Evolutionary conservation across 2,113 vertebrate species (phyloP).

Genomic region (Ammodytes dubius): DNA sequence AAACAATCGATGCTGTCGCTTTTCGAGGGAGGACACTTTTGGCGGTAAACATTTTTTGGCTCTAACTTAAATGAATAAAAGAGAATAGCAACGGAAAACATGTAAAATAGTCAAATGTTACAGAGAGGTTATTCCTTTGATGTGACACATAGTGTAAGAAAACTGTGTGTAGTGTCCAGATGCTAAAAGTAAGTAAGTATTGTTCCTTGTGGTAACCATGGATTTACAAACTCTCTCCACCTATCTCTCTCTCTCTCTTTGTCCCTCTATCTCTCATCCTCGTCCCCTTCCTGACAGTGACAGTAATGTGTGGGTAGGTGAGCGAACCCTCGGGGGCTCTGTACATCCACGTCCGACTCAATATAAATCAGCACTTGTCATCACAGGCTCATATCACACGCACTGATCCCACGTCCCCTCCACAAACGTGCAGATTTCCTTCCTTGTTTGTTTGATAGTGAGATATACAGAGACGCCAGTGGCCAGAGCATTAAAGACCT

Average conservation of each 20-base stretch:
- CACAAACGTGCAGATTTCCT: slow-evolving; percentile 42
- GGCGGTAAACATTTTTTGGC: background rate
- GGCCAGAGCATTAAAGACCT: slow-evolving; percentile 76
- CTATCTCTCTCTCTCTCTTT: slow-evolving; percentile 45
- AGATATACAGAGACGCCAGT: slow-evolving; percentile 65
- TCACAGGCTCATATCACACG: slow-evolving; percentile 84
- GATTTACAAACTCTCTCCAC: slow-evolving; percentile 17
- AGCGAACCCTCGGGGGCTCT: slow-evolving; percentile 75
- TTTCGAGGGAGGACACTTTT: background rate
- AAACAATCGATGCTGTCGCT: background rate
- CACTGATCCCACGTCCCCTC: slow-evolving; percentile 76
- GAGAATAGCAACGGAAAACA: background rate
- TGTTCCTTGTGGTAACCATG: slow-evolving; percentile 34
- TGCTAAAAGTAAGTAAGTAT: slow-evolving; percentile 4
- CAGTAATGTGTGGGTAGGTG: slow-evolving; percentile 82
- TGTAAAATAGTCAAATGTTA: background rate
- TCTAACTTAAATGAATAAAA: background rate
- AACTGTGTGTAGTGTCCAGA: slow-evolving; percentile 10
- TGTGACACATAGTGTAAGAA: background rate
- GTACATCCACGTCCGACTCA: slow-evolving; percentile 80
- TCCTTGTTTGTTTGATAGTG: slow-evolving; percentile 58
- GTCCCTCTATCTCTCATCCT: slow-evolving; percentile 49
- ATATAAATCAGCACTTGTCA: slow-evolving; percentile 87
- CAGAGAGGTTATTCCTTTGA: background rate
- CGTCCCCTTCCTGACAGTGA: slow-evolving; percentile 81